Base-by-base conservation (phyloP, 2,888 invertebrate species). In the Orthosia incerta region DNA sequence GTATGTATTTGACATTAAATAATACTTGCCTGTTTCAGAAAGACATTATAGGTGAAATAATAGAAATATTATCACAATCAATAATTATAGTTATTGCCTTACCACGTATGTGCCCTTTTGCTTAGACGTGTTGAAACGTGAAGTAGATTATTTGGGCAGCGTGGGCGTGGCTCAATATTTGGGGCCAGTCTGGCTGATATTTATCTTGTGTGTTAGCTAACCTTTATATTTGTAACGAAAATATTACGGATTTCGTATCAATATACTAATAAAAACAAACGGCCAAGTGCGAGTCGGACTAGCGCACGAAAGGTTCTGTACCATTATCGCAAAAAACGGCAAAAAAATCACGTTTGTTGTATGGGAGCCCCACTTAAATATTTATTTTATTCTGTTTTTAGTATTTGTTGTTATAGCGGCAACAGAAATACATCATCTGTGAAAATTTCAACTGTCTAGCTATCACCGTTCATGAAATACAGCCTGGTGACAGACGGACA, bases 91-190 rank as follows among this genome's bases (percentile, higher is more conserved):
- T 26, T 64, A 31, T 46, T 65, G 51, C 39, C n/a, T 39, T 60
- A 67, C 31, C 67, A 26, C 48, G 13, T 59, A 2, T 15, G 51
- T 55, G 3, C 7, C 3, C 12, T 61, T 50, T 78, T 9, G 9
- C 20, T 26, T 16, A 46, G 13, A 23, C 46, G 55, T 63, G 53
- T 46, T 11, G 59, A 23, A 77, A 46, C 23, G 48, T 31, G 16
- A 46, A 53, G n/a, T 45, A 55, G 39, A 50, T 76, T 67, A 63
- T 57, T 46, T 73, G 46, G 31, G 23, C n/a, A 55, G n/a, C 45
- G 57, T 67, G 55, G 62, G 74, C n/a, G 48, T 23, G 45, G 4
- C 23, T 45, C n/a, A 66, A 66, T 79, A 66, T 73, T 66, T 57
- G 23, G 12, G 48, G 26, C 16, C n/a, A 71, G 50, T 15, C 45